Percentiles rank a stretch among this genome's conserved stretches.
phyloP scores from a whole-genome alignment of 2,113 vertebrate genomes.

The Columba livia region DNA sequence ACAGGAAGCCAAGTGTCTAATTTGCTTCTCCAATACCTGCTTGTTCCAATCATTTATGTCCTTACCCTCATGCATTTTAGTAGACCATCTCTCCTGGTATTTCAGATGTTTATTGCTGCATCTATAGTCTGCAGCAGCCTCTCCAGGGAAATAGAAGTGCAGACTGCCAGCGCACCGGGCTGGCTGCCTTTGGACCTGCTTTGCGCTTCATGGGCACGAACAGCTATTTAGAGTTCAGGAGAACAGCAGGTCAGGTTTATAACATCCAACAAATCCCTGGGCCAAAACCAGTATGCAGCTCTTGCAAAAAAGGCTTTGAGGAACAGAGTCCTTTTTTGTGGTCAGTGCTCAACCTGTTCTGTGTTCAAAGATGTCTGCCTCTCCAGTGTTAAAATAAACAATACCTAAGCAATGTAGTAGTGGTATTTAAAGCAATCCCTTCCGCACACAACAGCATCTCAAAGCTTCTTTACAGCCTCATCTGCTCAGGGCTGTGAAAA shows the following conservation, averaged over 20 bases:
- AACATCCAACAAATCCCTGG: neutral
- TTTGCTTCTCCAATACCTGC: constrained; percentile 61
- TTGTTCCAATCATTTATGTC: constrained; percentile 29
- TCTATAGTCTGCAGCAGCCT: neutral
- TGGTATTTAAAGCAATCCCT: neutral
- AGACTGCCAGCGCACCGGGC: neutral
- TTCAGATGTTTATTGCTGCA: constrained; percentile 40
- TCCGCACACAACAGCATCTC: neutral
- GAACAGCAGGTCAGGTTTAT: constrained; percentile 4
- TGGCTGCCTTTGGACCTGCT: constrained; percentile 4
- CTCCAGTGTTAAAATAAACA: neutral
- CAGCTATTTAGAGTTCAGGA: neutral
- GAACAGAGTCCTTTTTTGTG: neutral
- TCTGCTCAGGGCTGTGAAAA: neutral
- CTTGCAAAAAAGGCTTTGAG: neutral
- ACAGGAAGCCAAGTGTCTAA: constrained; percentile 60
- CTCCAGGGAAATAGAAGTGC: constrained; percentile 1
- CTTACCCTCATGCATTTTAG: neutral
- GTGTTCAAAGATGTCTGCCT: neutral
- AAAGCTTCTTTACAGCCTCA: neutral
- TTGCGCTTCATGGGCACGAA: neutral
- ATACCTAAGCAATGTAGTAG: neutral
- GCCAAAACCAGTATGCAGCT: neutral
- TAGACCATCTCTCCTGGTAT: neutral
- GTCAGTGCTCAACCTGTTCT: neutral